Base-by-base conservation (phyloP, 2,888 invertebrate species). In the Diarsia dahlii region DNA sequence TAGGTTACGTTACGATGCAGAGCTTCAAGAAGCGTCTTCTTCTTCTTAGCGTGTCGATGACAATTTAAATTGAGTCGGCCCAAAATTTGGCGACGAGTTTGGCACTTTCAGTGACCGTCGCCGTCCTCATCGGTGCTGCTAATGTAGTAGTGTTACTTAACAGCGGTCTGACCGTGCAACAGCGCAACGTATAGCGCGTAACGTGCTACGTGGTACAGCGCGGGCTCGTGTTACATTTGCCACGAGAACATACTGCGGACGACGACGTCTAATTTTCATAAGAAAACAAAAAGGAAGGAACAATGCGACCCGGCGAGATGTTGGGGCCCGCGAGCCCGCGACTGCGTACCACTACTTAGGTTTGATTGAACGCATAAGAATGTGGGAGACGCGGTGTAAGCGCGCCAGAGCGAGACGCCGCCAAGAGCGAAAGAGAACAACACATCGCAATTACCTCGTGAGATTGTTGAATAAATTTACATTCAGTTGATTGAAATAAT, bases 381-480 rank as follows among this genome's bases (percentile, higher is more conserved):
- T 95, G 95, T 94, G 92, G 93, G 93, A 92, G 91, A 90, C 89
- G 92, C 90, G 91, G 92, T 88, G 92, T 88, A 87, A 84, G 88
- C 87, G 91, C 85, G 92, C 72, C 87, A 84, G 89, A 91, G 84
- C 76, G 92, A 88, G 92, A 92, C 78, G 76, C 82, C 85, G 77
- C 64, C 45, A 10, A 34, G 80, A 67, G 67, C 82, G 91, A 94
- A 88, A 80, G 93, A 89, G 94, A 94, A 85, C 89, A 84, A 89
- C 87, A 88, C 89, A 94, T 92, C 95, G 95, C 96, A 96, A 96
- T 96, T 96, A 96, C 96, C 95, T 94, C 94, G 95, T 95, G 95
- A 96, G 96, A 96, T 96, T 96, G 96, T 96, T 95, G 96, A 96
- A 96, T 96, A 96, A 96, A 96, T 96, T 96, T 96, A 96, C 96